Base-by-base conservation (phyloP, 2,113 vertebrate genomes). In the Cairina moschata region DNA sequence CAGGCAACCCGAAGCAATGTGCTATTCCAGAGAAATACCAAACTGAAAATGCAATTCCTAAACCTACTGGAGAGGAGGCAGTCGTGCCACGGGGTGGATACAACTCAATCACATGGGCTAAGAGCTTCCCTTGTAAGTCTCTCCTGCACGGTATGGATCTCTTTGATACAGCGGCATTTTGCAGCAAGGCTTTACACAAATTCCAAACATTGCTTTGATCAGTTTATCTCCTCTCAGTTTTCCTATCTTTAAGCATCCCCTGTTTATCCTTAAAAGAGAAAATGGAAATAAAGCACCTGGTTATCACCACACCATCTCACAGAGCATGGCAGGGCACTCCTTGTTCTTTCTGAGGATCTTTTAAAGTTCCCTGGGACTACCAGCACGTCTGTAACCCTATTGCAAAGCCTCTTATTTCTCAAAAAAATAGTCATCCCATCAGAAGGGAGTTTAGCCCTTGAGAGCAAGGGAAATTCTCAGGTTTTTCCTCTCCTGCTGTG, bases 21-120 rank as follows among this genome's bases (percentile, higher is more conserved):
- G 17, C 89, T 87, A 28, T 78, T 82, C 65, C 46, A 77, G 66
- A 86, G 91, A 84, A 83, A 76, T 29, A 29, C 32, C 48, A 50
- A 89, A 52, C 7, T 46, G 46, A 79, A 87, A 82, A 71, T 18
- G 17, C n/a, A 78, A 12, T 72, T 90, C 29, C 66, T 79, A 67
- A 32, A 42, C 29, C 13, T 40, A 9, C 40, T 75, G 31, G 46
- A 79, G 56, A 71, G 66, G 48, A 81, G 32, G 29, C 48, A 77
- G 68, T 15, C 22, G 23, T 8, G 17, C 54, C 13, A 18, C 3
- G 6, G 18, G 13, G 31, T 71, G 52, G 18, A n/a, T 67, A 50
- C 20, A 44, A 44, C 44, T 91, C 36, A 54, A 34, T 6, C 9
- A 31, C 69, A 62, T 31, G 40, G 32, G 58, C 52, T 42, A 18